Conservation (phyloP, 2,888 invertebrate genomes). For the Tipula helvola region DNA sequence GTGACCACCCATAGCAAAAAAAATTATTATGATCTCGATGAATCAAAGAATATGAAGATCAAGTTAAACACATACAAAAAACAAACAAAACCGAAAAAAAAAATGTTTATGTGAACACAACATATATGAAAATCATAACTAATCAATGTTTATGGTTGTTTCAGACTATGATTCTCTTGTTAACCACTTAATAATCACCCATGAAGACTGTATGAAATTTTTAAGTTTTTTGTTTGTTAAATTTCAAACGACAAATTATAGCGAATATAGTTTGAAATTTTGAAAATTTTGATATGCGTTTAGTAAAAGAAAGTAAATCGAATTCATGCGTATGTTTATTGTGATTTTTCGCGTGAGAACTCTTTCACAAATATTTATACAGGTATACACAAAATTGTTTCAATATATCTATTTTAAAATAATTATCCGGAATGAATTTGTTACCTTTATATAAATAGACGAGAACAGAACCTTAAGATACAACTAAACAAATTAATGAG, state of each 20-base stretch:
- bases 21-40: background rate
- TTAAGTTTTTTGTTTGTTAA: background rate
- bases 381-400: background rate
- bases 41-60: background rate
- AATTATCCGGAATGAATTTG: background rate
- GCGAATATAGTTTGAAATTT: background rate
- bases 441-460: background rate
- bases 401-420: background rate
- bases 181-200: background rate
- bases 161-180: constrained; percentile 4
- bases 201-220: background rate
- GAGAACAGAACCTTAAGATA: background rate
- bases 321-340: background rate
- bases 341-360: background rate
- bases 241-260: background rate
- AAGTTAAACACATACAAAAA: background rate
- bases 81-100: background rate
- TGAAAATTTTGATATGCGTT: background rate
- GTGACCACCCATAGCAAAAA: background rate
- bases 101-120: background rate
- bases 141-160: constrained; percentile 4
- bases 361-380: background rate
- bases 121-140: background rate
- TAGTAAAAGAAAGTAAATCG: background rate
- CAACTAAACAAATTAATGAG: background rate